A percentile compares a stretch with the other conserved stretches of the same genome.
These are phyloP conservation scores for Siniperca obscura DNA, from an alignment of 2,797 vertebrate genomes.

Conservation along the genomic window DNA sequence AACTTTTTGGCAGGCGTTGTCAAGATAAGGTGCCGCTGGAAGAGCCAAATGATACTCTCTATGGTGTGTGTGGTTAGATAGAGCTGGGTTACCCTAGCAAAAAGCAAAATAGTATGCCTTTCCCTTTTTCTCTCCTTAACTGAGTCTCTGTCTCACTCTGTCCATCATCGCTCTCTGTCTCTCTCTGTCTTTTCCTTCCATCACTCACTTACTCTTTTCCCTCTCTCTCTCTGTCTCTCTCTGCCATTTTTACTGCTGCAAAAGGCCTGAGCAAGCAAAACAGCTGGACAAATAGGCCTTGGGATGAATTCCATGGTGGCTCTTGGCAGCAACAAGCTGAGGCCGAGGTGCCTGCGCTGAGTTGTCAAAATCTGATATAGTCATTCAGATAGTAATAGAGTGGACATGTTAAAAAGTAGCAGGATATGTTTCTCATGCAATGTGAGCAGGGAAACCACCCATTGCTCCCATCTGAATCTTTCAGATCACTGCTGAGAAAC, in stretches of 20 bases:
- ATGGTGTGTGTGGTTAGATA: constrained; percentile 35
- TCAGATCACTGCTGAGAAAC: constrained; percentile 48
- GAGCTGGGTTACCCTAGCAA: constrained; percentile 43
- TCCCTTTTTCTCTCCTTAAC: constrained; percentile 12
- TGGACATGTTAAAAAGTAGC: constrained; percentile 74
- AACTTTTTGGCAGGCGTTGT: constrained; percentile 60
- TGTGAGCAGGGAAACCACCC: constrained; percentile 61
- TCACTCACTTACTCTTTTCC: constrained; percentile 23
- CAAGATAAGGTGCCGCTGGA: constrained; percentile 58
- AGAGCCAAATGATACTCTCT: constrained; percentile 63
- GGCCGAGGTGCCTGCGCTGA: constrained; percentile 69
- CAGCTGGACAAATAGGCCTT: constrained; percentile 78
- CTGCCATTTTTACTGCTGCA: constrained; percentile 47
- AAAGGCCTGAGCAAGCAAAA: constrained; percentile 72
- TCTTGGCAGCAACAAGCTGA: constrained; percentile 69
- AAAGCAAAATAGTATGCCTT: constrained; percentile 42
- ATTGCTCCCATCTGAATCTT: constrained; percentile 48
- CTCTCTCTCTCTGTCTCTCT: constrained; percentile 12
- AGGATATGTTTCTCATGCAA: constrained; percentile 71
- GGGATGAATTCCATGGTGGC: constrained; percentile 76
- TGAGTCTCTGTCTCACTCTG: constrained; percentile 38
- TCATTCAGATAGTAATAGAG: constrained; percentile 77
- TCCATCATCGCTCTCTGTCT: constrained; percentile 47
- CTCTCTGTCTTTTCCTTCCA: constrained; percentile 46
- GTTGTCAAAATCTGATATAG: constrained; percentile 82